Evolutionary conservation across 2,888 invertebrate species (phyloP), one percentile per base, ranked within the genome.

Genomic region (Drosophila trichaetosa): DNA sequence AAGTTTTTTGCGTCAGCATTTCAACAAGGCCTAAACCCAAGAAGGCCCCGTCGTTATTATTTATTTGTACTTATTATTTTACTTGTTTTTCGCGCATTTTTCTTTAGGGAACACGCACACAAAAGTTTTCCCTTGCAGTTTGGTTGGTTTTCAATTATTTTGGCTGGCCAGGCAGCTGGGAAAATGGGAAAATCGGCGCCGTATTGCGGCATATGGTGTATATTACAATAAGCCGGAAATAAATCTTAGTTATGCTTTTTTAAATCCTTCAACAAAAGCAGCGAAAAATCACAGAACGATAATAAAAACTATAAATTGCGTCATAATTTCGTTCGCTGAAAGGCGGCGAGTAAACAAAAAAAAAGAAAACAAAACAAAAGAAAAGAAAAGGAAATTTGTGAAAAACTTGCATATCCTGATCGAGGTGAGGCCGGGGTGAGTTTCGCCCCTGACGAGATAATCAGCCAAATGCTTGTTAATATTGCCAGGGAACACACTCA

Each of bases 161-260:
- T 54, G 54, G 49, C 56, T 52, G 79, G 78, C 68, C 86, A 61
- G 73, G 77, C 86, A 73, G 82, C 66, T 76, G 86, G 69, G 54
- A 69, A 69, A 33, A 33, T 33, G 10, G 33, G 33, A 33, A 33
- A 69, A 53, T 65, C 57, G 66, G 70, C 64, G 61, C 40, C 51
- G 52, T 72, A 68, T 63, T 68, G 81, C 63, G 69, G 70, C 83
- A 76, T 83, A 82, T 76, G 76, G 76, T 87, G 82, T 87, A 79
- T 79, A 84, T 87, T 85, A 80, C 73, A 70, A 60, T 82, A 80
- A 90, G 83, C 83, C 87, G 89, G 83, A 86, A 88, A 88, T 90
- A 90, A 86, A 90, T 86, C 89, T 88, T 90, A 74, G 90, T 90
- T 85, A 85, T 90, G 89, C 90, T 73, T 77, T 77, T 72, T 75